Evolutionary conservation across 2,888 invertebrate species (phyloP).

Genomic region (Andrena camellia): DNA sequence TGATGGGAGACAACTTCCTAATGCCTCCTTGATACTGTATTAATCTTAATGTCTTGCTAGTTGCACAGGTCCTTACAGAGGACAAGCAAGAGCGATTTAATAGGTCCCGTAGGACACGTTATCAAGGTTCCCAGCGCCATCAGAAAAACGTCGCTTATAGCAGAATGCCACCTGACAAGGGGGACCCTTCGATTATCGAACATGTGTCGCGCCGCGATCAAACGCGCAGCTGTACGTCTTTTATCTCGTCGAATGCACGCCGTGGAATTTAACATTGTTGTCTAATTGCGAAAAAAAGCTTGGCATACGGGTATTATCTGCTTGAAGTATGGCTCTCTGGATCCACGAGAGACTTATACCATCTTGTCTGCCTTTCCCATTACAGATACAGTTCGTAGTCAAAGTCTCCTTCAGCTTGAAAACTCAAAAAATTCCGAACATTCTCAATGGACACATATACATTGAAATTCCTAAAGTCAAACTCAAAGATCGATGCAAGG

Average conservation of each 20-base stretch:
- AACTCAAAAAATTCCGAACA: too few relatives aligned
- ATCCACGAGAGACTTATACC: background rate
- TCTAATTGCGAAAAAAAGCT: constrained; percentile 42
- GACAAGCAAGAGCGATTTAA: background rate
- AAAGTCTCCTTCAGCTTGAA: too few relatives aligned
- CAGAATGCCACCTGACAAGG: constrained; percentile 30
- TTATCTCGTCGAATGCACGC: background rate
- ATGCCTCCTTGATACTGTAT: too few relatives aligned
- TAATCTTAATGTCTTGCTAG: background rate
- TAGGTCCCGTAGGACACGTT: background rate
- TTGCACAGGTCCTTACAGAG: background rate
- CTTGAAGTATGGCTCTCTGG: background rate
- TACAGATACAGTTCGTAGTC: too few relatives aligned
- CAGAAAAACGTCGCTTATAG: background rate
- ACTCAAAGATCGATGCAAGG: too few relatives aligned
- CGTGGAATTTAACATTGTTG: constrained; percentile 31
- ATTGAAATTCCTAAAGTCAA: too few relatives aligned
- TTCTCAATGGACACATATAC: too few relatives aligned
- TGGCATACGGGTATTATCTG: constrained; percentile 46
- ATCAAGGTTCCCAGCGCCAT: background rate
- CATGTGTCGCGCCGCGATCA: constrained; percentile 52
- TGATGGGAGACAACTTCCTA: too few relatives aligned
- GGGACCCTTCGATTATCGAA: constrained; percentile 49
- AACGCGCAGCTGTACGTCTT: constrained; percentile 51
- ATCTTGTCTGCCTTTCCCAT: too few relatives aligned